phyloP scores from a whole-genome alignment of 2,113 vertebrate species.

The Campylomormyrus tamandua region DNA sequence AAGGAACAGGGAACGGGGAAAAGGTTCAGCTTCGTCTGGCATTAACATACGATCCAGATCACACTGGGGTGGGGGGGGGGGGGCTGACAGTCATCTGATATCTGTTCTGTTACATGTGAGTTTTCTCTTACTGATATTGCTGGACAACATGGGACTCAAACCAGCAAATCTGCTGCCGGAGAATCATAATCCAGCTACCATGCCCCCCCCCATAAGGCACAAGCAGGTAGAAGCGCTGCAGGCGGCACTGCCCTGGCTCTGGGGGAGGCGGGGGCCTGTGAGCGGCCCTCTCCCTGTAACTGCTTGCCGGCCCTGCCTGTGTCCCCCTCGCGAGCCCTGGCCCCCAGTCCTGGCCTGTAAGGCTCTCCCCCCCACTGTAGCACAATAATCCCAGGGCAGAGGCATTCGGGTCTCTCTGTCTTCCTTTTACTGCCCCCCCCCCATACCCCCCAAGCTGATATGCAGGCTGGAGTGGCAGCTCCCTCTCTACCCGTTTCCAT shows the following conservation, averaged over 20 bases:
- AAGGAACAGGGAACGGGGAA: not conserved
- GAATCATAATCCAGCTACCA: not conserved
- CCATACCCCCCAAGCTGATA: constrained; percentile 34
- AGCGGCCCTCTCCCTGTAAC: constrained; percentile 51
- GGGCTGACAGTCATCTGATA: constrained; percentile 15
- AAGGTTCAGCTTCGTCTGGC: not conserved
- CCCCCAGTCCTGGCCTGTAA: constrained; percentile 62
- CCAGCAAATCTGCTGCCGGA: not conserved
- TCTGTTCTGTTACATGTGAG: constrained; percentile 33
- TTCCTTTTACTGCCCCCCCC: constrained; percentile 1
- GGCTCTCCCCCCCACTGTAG: constrained; percentile 52
- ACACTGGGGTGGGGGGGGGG: constrained; percentile 25
- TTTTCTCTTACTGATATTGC: constrained; percentile 14
- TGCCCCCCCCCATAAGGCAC: not conserved
- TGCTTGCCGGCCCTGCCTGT: constrained; percentile 33
- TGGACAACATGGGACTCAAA: not conserved
- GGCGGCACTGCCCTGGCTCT: too few species aligned
- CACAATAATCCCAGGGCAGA: constrained; percentile 66
- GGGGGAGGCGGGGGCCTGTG: not conserved
- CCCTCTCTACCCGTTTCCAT: constrained; percentile 75
- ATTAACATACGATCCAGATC: not conserved
- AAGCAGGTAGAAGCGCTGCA: too few species aligned
- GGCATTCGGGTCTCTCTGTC: constrained; percentile 28
- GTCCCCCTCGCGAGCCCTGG: constrained; percentile 50
- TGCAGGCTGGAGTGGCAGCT: constrained; percentile 72